Evolutionary conservation across 2,888 invertebrate genomes (phyloP).

Genomic region (Carcina quercana): DNA sequence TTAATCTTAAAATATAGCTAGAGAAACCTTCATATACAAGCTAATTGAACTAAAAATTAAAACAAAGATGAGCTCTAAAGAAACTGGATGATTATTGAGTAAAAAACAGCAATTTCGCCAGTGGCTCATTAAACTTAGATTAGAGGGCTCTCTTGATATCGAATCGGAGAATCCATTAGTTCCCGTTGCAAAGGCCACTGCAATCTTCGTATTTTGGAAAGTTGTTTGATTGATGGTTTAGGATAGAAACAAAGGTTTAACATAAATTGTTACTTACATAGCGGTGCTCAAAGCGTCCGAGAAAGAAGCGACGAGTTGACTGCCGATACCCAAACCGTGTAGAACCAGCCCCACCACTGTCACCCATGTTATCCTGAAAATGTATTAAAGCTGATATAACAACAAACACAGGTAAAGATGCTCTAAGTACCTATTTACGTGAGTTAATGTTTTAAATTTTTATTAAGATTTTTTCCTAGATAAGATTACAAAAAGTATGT

Average conservation of each 20-base stretch:
- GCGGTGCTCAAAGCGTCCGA: constrained; percentile 87
- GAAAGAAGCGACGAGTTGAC: constrained; percentile 90
- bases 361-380: constrained; percentile 77
- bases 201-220: not conserved
- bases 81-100: constrained; percentile 13
- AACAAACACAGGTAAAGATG: too few relatives aligned
- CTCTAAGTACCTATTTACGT: too few relatives aligned
- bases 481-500: too few relatives aligned
- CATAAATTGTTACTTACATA: constrained; percentile 85
- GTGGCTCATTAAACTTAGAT: constrained; percentile 26
- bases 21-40: too few relatives aligned
- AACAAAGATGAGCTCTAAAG: constrained; percentile 2
- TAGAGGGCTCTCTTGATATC: constrained; percentile 15
- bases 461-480: too few relatives aligned
- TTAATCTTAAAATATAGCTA: too few relatives aligned
- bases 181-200: too few relatives aligned
- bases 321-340: constrained; percentile 89
- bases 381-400: too few relatives aligned
- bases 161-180: constrained; percentile 11
- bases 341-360: constrained; percentile 81
- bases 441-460: too few relatives aligned
- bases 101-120: constrained; percentile 21
- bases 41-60: too few relatives aligned
- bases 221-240: constrained; percentile 1
- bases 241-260: not conserved